These are phyloP conservation scores for Drosophila kurseongensis DNA, from an alignment of 1,140 invertebrate species.

Conservation along the genomic window DNA sequence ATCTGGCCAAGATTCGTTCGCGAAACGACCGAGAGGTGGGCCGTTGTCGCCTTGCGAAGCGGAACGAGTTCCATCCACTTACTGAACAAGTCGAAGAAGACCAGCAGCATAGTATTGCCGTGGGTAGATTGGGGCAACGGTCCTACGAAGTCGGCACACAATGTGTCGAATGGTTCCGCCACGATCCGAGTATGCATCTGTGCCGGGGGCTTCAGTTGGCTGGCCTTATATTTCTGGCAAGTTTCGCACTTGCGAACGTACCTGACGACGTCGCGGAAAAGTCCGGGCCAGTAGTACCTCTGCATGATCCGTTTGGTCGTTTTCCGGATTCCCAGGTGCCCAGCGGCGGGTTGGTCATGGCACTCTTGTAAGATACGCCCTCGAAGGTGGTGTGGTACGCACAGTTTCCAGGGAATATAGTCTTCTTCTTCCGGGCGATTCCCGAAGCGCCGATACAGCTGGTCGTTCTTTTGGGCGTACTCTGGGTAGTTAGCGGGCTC, in stretches of 20 bases:
- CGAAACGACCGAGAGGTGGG: background rate
- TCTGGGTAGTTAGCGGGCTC: background rate
- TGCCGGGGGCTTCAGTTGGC: background rate
- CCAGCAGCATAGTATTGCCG: background rate
- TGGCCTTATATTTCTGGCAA: background rate
- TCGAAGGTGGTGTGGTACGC: background rate
- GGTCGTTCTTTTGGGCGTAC: background rate
- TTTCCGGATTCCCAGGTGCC: background rate
- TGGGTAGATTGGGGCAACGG: too few relatives aligned
- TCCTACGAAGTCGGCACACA: too few relatives aligned
- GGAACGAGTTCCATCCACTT: slow-evolving; percentile 1
- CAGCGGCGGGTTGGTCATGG: background rate
- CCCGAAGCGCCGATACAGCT: background rate
- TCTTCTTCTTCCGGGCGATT: background rate
- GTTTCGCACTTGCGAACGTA: background rate
- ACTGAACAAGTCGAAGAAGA: background rate
- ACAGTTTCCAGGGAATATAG: background rate
- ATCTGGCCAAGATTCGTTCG: background rate
- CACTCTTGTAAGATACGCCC: background rate
- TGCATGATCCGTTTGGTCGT: background rate
- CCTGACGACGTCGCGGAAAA: background rate
- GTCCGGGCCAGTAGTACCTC: too few relatives aligned
- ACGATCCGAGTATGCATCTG: too few relatives aligned
- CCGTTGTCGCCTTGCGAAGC: background rate
- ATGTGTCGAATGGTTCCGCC: background rate